Base-by-base conservation (phyloP, 2,888 invertebrate genomes). In the Teleiodes luculella region DNA sequence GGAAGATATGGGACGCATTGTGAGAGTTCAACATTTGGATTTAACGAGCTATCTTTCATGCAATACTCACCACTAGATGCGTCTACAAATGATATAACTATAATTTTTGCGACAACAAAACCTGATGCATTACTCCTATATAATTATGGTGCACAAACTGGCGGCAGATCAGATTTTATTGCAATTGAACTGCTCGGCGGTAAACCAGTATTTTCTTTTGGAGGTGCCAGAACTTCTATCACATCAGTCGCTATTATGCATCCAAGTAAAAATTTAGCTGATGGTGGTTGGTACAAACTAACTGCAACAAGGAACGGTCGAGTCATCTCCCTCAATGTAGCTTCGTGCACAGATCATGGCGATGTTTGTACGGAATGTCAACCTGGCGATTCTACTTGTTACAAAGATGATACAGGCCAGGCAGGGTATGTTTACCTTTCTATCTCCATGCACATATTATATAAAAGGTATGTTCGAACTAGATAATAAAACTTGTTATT, bases 261-360 rank as follows among this genome's bases (percentile, higher is more conserved):
- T 48, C 90, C 90, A 55, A 90, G 90, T 13, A 91, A 91, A 66
- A 92, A 92, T 60, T 89, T 98, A 13, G 93, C 96, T 1, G 95
- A 97, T 78, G 97, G 97, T 0, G 92, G 92, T 61, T 98, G 98
- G 98, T 94, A 97, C 74, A 96, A 97, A 73, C 92, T 98, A 14
- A 97, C 95, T 0, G 97, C 97, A 0, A 97, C 96, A 0, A 92
- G 97, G 71, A 97, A 97, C 75, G 97, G 97, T 24, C 91, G 96
- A 61, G 96, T 97, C 0, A 94, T 96, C 64, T 96, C 97, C 0
- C 78, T 97, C 28, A 96, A 95, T 68, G 93, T 96, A 2, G 93
- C 95, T 0, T 87, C 92, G 24, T 97, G 97, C 71, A 93, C 92
- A 1, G 96, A 97, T 61, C 95, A 96, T 73, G 97, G 97, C 0